Evolutionary conservation across 2,888 invertebrate species (phyloP), one percentile per base, ranked within the genome.

Genomic region (Chaitophorus viminalis): DNA sequence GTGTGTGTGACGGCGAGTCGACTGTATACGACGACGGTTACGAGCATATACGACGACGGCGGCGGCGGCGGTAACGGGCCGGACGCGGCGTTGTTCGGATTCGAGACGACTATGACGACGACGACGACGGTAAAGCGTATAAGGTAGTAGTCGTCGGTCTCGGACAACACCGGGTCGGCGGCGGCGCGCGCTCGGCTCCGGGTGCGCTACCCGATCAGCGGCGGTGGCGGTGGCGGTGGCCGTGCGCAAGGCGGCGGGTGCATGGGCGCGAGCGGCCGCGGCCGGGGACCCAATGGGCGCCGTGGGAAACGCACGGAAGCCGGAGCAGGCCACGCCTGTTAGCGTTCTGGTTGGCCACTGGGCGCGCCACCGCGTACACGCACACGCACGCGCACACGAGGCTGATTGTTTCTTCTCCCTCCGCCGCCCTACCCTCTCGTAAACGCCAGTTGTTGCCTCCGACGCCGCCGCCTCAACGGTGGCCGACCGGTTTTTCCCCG

Each of bases 221-320:
- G 9, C 74, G 29, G 92, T 92, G 92, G 92, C 92, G 92, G 93
- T 93, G 93, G 93, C 74, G 82, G 33, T 75, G 31, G 92, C 92
- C 92, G 92, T 92, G 92, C 65, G 65, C n/a, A 39, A 2, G 33
- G 31, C 46, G 82, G 25, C 76, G 60, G 86, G 90, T 91, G 92
- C 91, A 91, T 92, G 91, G 91, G 91, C 87, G 87, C 70, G 92
- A 33, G 54, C 72, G 60, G 29, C 54, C 29, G 54, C 14, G 70
- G 79, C 78, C 78, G 70, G 90, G 91, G 91, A 91, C 92, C 84
- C 84, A 85, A 85, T 85, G 84, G 92, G 92, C 92, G 92, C 92
- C 92, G 93, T 93, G 93, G 93, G 93, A 93, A 93, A 92, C 93
- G 93, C 93, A 93, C 93, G 92, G 93, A 93, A 93, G 93, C 93